These are phyloP conservation scores for Nyctibius grandis DNA, from an alignment of 2,797 vertebrate genomes.

Conservation along the genomic window DNA sequence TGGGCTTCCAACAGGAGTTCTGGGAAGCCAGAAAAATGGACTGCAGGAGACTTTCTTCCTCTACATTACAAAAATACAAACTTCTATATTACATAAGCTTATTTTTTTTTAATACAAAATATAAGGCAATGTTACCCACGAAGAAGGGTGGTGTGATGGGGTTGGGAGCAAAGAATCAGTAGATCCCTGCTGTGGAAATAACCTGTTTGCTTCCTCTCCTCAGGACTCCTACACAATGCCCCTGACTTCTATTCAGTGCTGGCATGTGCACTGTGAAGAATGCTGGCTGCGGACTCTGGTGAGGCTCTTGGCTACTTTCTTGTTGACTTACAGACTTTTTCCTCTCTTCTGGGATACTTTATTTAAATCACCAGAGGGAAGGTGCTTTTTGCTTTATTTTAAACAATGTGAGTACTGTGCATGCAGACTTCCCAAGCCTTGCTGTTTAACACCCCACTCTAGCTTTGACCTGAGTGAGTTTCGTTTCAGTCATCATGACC, in stretches of 20 bases:
- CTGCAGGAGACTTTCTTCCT: neutral
- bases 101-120: neutral
- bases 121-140: neutral
- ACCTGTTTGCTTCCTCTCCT: slow-evolving; percentile 45
- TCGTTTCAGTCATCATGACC: fast-evolving
- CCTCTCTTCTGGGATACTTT: neutral
- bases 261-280: slow-evolving; percentile 99
- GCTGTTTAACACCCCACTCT: neutral
- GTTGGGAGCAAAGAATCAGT: neutral
- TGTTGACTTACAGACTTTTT: neutral
- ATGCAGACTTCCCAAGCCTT: neutral
- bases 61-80: neutral
- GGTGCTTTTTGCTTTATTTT: neutral
- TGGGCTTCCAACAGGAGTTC: neutral
- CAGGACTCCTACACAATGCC: slow-evolving; percentile 97
- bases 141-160: neutral
- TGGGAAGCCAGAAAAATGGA: neutral
- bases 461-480: neutral
- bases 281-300: slow-evolving; percentile 99
- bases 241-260: slow-evolving; percentile 98
- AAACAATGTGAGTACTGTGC: neutral
- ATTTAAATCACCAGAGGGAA: neutral
- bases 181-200: neutral
- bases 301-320: slow-evolving; percentile 64
- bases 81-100: neutral